Evolutionary conservation across 2,113 vertebrate genomes (phyloP), one percentile per base, ranked within the genome.

Genomic region (Machaerirhynchus nigripectus): DNA sequence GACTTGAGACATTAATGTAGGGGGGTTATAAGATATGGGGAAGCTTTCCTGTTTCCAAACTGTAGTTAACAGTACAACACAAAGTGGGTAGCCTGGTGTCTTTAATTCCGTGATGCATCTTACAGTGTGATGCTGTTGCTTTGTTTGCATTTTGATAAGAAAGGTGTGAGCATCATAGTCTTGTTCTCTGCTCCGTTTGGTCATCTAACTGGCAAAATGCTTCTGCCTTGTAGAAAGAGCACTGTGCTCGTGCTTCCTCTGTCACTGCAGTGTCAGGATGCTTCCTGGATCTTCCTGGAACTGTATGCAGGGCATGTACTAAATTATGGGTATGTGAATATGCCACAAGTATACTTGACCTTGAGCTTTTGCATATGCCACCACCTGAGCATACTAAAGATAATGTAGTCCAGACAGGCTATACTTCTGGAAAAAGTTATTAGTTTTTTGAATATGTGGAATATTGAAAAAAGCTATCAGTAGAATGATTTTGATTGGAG

Each of bases 291-390:
- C 50, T 73, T 35, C 28, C 20, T 56, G 19, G 49, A 40, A n/a
- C 50, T 75, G 3, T 24, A 7, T 2, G 1, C 40, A 49, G 21
- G 0, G 0, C 1, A 4, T 5, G 9, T 21, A 27, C 63, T 22
- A 6, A 75, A 28, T 6, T 35, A 9, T 59, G 55, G 21, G 4
- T 69, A 2, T 61, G 11, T 7, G 5, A 53, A 3, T 21, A 7
- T 67, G 17, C 33, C 73, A 16, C 6, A 5, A 11, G 15, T 56
- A 1, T 47, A 15, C 35, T 74, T 88, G 55, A 47, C 33, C 19
- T 82, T 64, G 55, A 67, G 27, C 24, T 67, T 78, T 76, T 79
- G 33, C 15, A 6, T 65, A 1, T 40, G 49, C n/a, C 30, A 5
- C 30, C 20, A 49, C 27, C 10, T 14, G 13, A 76, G 37, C 31